Conservation (phyloP, 1,140 invertebrate genomes). For the Orius laevigatus region DNA sequence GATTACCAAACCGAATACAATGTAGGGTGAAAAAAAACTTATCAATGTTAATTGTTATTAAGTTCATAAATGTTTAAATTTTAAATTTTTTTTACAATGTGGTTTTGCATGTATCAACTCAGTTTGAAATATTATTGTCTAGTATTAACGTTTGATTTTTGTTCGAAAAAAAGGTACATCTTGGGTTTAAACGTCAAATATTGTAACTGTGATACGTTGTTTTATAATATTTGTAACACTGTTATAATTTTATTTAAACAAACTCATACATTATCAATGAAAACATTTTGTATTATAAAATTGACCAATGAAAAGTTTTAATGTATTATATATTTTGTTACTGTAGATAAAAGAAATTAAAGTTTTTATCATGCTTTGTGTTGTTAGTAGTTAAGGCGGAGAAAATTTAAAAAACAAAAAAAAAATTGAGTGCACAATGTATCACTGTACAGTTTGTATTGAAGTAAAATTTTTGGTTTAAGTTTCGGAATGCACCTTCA, state of each 20-base stretch:
- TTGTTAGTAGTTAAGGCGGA: neutral
- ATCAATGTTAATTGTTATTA: too few relatives aligned
- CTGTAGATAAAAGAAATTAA: conserved; percentile 1
- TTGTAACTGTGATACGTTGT: conserved; percentile 8
- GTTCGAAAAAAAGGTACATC: neutral
- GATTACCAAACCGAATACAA: too few relatives aligned
- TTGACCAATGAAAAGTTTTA: conserved; percentile 8
- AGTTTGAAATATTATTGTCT: too few relatives aligned
- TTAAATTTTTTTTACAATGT: too few relatives aligned
- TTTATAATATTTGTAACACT: conserved; percentile 2
- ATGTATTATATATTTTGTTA: conserved; percentile 11
- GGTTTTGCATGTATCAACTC: too few relatives aligned
- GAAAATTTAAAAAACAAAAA: neutral
- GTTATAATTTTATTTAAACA: conserved; percentile 1
- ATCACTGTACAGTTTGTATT: neutral
- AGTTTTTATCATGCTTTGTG: conserved; percentile 1
- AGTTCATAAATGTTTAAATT: neutral
- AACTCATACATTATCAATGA: conserved; percentile 6
- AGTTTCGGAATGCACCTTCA: too few relatives aligned
- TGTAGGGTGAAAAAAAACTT: too few relatives aligned
- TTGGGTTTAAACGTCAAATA: conserved; percentile 3
- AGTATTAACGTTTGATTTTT: too few relatives aligned
- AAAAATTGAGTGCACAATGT: neutral
- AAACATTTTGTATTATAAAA: conserved; percentile 3
- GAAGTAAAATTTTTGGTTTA: neutral